phyloP scores from a whole-genome alignment of 2,888 invertebrate genomes.

The Loripinus fragilis region DNA sequence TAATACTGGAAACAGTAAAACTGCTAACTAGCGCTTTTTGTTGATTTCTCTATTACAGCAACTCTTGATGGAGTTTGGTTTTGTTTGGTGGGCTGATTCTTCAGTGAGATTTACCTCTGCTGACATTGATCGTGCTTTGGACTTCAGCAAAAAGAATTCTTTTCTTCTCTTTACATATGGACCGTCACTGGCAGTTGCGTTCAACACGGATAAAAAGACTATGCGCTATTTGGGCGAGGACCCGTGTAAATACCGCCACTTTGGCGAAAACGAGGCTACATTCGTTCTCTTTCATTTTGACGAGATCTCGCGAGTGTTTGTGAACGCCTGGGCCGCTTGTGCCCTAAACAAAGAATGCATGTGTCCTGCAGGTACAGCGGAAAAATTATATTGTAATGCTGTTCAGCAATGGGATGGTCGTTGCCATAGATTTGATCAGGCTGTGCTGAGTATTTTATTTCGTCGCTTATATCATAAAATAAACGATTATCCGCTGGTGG shows the following conservation, averaged over 20 bases:
- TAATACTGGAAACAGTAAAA: no score
- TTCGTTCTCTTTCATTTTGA: constrained; percentile 55
- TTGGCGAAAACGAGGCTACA: constrained; percentile 56
- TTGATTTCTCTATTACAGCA: constrained; percentile 25
- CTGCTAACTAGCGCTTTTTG: no score
- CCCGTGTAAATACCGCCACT: constrained; percentile 53
- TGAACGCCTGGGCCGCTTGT: constrained; percentile 52
- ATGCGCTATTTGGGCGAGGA: constrained; percentile 47
- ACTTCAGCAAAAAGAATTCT: constrained; percentile 40
- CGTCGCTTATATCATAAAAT: constrained; percentile 50
- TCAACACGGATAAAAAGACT: constrained; percentile 46
- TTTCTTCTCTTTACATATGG: constrained; percentile 52
- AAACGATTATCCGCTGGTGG: constrained; percentile 54
- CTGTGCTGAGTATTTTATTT: constrained; percentile 55
- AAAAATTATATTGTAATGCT: constrained; percentile 31
- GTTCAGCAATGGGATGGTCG: constrained; percentile 34
- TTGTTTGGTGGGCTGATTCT: constrained; percentile 62
- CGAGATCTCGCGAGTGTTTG: constrained; percentile 44
- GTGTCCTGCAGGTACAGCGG: constrained; percentile 33
- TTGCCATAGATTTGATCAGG: constrained; percentile 63
- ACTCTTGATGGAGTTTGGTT: constrained; percentile 44
- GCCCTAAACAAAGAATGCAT: constrained; percentile 51
- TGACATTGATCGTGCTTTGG: constrained; percentile 43
- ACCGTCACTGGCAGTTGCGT: constrained; percentile 34
- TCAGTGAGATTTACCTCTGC: constrained; percentile 41